Evolutionary conservation across 1,140 invertebrate genomes (phyloP), one percentile per base, ranked within the genome.

Genomic region (Phymorhynchus buccinoides): DNA sequence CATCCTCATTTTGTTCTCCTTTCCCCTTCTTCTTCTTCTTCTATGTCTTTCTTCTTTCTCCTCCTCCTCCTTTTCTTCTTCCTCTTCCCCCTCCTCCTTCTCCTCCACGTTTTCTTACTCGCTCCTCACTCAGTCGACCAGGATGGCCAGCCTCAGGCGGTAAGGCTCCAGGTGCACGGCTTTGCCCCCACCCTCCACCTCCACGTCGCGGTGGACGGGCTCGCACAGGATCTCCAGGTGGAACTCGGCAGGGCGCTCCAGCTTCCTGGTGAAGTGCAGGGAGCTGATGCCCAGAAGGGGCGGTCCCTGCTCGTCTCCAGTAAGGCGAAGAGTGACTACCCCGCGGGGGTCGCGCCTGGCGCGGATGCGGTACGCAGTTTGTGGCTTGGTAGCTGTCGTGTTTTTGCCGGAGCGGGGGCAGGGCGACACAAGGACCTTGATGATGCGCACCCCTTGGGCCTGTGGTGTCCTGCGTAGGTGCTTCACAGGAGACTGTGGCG

Each of bases 241-340:
- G 44, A 89, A 90, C 42, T 86, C 78, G 75, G 80, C 85, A 14
- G 85, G 52, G 30, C 88, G 80, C 1, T 86, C 73, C 42, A 91
- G 73, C 86, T 89, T 89, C 52, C 86, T 88, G 44, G 89, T 90
- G 41, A 91, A 90, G 62, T 90, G 89, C 52, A 92, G 85, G 18
- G 91, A 91, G 83, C 88, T 91, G 2, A 96, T 93, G 27, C 95
- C 95, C n/a, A n/a, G n/a, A n/a, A n/a, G n/a, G n/a, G n/a, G n/a
- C n/a, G n/a, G n/a, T n/a, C n/a, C n/a, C n/a, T n/a, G 84, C 95
- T 94, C 78, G 95, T 95, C 82, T 95, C 94, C 27, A 94, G 91
- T 86, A 96, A 94, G 86, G 96, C 94, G 89, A 96, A 96, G 39
- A 95, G 92, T n/a, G n/a, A n/a, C n/a, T n/a, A n/a, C n/a, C n/a